phyloP scores from a whole-genome alignment of 2,113 vertebrate species.

The Apeltes quadracus region DNA sequence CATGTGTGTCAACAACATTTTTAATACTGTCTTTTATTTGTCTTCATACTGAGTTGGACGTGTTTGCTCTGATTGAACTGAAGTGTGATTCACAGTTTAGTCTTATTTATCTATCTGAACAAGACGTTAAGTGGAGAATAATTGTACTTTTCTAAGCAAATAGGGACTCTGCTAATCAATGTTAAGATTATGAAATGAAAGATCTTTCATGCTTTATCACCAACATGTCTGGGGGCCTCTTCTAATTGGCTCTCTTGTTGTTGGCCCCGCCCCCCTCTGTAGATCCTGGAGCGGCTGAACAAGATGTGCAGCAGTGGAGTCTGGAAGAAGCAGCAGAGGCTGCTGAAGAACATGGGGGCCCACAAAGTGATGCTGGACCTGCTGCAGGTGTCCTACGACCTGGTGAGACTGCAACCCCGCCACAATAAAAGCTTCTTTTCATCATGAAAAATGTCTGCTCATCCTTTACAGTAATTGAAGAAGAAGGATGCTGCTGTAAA shows the following conservation, averaged over 20 bases:
- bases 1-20: too few species aligned
- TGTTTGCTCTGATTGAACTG: not conserved
- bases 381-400: slow-evolving; percentile 95
- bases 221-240: not conserved
- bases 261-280: not conserved
- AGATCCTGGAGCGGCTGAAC: slow-evolving; percentile 94
- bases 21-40: too few species aligned
- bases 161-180: not conserved
- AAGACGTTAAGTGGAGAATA: not conserved
- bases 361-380: slow-evolving; percentile 99
- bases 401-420: slow-evolving; percentile 74
- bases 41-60: too few species aligned
- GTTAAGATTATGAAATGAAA: not conserved
- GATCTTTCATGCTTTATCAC: not conserved
- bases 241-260: not conserved
- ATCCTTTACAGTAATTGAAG: too few species aligned
- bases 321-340: slow-evolving; percentile 95
- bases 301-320: slow-evolving; percentile 94
- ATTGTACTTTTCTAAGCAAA: not conserved
- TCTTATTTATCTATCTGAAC: not conserved
- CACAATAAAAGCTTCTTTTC: not conserved
- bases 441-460: too few species aligned
- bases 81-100: not conserved
- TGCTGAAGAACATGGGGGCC: slow-evolving; percentile 97
- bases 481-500: not conserved